These are phyloP conservation scores for Euplagia quadripunctaria DNA, from an alignment of 2,888 invertebrate species.

Conservation along the genomic window DNA sequence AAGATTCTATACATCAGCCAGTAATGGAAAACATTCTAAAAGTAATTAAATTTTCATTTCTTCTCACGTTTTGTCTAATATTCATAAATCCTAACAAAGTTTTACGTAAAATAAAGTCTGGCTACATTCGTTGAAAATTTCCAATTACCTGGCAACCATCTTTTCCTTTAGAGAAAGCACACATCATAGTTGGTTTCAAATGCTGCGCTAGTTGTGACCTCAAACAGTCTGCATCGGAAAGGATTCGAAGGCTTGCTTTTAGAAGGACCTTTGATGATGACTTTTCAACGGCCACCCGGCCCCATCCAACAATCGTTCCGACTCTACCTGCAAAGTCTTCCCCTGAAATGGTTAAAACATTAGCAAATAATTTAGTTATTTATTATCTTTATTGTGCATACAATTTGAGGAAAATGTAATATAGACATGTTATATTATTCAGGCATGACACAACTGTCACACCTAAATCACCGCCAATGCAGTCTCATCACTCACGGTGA, in stretches of 20 bases:
- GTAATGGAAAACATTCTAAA: neutral
- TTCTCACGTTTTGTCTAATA: neutral
- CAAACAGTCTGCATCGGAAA: conserved; percentile 76
- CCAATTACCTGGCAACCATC: conserved; percentile 89
- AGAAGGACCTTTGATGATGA: conserved; percentile 80
- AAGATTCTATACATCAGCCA: neutral
- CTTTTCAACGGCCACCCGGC: conserved; percentile 77
- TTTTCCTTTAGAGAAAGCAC: conserved; percentile 87
- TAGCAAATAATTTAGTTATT: neutral
- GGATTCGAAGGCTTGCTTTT: conserved; percentile 80
- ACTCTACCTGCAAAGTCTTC: conserved; percentile 75
- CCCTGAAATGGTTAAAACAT: conserved; percentile 59
- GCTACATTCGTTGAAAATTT: neutral
- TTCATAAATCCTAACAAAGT: no score
- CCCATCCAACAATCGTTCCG: conserved; percentile 87
- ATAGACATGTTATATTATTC: no score
- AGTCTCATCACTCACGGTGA: no score
- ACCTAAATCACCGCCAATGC: no score
- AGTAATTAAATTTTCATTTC: neutral
- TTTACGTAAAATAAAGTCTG: neutral
- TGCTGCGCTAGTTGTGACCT: conserved; percentile 77
- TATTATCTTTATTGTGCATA: no score
- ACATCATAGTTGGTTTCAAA: conserved; percentile 86
- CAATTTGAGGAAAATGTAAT: no score
- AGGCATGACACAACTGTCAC: no score